Base-by-base conservation (phyloP, 2,797 vertebrate species). In the Phoebastria nigripes region DNA sequence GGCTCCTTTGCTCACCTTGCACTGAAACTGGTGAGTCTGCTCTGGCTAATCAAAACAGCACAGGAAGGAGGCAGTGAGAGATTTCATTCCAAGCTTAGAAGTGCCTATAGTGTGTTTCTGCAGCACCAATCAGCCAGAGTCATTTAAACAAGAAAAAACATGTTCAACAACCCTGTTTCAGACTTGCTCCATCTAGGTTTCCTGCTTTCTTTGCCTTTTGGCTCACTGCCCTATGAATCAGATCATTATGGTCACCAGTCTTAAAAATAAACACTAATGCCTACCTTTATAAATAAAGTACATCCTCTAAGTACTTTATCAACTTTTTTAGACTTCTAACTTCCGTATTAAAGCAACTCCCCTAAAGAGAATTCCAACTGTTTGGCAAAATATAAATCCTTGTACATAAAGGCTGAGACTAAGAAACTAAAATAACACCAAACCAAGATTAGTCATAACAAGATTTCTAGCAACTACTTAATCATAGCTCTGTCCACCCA, bases 391-490 rank as follows among this genome's bases (percentile, higher is more conserved):
- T 67, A 73, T 24, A 91, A 93, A 87, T 54, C 69, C 41, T 63
- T 65, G 39, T 17, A 67, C 74, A 82, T 63, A 67, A 85, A 94
- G 47, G 81, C 81, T 90, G 70, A 94, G 44, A 90, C 67, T 49
- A 78, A 87, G 81, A 87, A 89, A 54, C 88, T 87, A 87, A 95
- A 95, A 92, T 90, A 96, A 89, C 87, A 94, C 82, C 77, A 78
- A 86, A 78, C 61, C 70, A 82, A 92, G 82, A 93, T 96, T 95
- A 95, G 92, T 94, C 94, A 96, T 87, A 93, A 81, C 69, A 81
- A 92, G 89, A 96, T 87, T 95, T 96, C 89, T 92, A 97, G 90
- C 94, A 96, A 95, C 61, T 91, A 66, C 89, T 96, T 96, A 94
- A 97, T 92, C 94, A 92, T 72, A 65, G 76, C 46, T 90, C 89